Conservation (phyloP, 2,888 invertebrate genomes). For the Drosophila multiciliata region DNA sequence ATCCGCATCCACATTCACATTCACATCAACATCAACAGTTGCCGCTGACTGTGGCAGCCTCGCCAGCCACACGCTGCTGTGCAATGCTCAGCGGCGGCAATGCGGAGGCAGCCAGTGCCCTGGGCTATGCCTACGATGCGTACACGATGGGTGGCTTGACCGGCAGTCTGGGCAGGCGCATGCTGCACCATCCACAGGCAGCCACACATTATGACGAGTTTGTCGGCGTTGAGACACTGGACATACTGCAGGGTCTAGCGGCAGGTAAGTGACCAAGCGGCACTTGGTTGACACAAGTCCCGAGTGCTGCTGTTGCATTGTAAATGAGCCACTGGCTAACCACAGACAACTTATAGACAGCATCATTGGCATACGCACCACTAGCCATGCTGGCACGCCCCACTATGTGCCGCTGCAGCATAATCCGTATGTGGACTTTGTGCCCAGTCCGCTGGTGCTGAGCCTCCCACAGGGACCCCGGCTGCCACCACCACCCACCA, state of each 20-base stretch:
- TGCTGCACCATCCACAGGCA: slow-evolving; percentile 67
- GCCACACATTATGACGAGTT: slow-evolving; percentile 76
- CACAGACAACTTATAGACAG: slow-evolving; percentile 76
- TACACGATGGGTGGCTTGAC: slow-evolving; percentile 74
- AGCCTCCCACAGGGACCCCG: slow-evolving; percentile 45
- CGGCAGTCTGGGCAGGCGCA: slow-evolving; percentile 73
- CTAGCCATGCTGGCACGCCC: slow-evolving; percentile 61
- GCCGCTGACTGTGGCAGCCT: slow-evolving; percentile 67
- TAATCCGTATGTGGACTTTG: slow-evolving; percentile 79
- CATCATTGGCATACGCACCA: slow-evolving; percentile 84
- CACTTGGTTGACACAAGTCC: not conserved
- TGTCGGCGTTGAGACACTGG: slow-evolving; percentile 84
- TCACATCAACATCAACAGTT: slow-evolving; percentile 38
- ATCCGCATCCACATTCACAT: slow-evolving; percentile 4
- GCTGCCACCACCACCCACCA: slow-evolving; percentile 65
- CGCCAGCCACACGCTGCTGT: slow-evolving; percentile 82
- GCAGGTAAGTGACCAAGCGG: slow-evolving; percentile 76
- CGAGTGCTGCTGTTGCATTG: slow-evolving; percentile 5
- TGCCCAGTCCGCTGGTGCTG: slow-evolving; percentile 64
- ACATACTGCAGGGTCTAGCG: slow-evolving; percentile 84
- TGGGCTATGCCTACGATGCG: slow-evolving; percentile 77
- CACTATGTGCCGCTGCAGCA: slow-evolving; percentile 75
- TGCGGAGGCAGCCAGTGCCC: slow-evolving; percentile 51
- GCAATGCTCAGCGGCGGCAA: slow-evolving; percentile 74
- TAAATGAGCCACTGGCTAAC: slow-evolving; percentile 10